A percentile compares a stretch with the other conserved stretches of the same genome.
Conservation (phyloP, 2,888 invertebrate species). For the Camponotus fellah region DNA sequence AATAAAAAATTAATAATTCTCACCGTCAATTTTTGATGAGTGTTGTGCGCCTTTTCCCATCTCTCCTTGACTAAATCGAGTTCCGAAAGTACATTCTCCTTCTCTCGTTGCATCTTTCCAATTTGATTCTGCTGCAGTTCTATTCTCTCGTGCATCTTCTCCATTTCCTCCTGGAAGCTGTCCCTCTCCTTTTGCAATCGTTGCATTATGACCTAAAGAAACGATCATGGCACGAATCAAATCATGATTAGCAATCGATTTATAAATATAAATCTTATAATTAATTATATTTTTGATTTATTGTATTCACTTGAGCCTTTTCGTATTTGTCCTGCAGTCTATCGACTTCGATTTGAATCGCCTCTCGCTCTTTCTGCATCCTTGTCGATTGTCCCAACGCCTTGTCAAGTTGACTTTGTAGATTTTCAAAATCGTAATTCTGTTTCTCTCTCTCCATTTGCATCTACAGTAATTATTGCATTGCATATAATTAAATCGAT, state of each 20-base stretch:
- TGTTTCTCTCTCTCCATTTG: conserved; percentile 97
- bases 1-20: conserved; percentile 61
- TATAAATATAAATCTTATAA: neutral
- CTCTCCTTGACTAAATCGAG: conserved; percentile 94
- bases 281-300: neutral
- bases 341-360: conserved; percentile 94
- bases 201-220: conserved; percentile 89
- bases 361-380: conserved; percentile 96
- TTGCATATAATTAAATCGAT: neutral
- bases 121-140: conserved; percentile 94
- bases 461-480: conserved; percentile 86
- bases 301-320: conserved; percentile 92
- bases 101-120: conserved; percentile 93
- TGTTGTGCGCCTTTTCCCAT: conserved; percentile 94
- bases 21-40: conserved; percentile 94
- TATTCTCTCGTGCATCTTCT: conserved; percentile 93
- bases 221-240: neutral
- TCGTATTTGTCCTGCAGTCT: conserved; percentile 95
- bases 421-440: conserved; percentile 95
- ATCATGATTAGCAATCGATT: neutral
- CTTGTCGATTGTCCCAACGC: conserved; percentile 94
- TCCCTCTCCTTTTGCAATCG: conserved; percentile 96
- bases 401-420: conserved; percentile 96
- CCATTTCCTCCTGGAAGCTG: conserved; percentile 92
- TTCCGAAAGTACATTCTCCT: conserved; percentile 94